These are phyloP conservation scores for Tupaia tana DNA, from an alignment of 2,113 vertebrate species.

Conservation along the genomic window DNA sequence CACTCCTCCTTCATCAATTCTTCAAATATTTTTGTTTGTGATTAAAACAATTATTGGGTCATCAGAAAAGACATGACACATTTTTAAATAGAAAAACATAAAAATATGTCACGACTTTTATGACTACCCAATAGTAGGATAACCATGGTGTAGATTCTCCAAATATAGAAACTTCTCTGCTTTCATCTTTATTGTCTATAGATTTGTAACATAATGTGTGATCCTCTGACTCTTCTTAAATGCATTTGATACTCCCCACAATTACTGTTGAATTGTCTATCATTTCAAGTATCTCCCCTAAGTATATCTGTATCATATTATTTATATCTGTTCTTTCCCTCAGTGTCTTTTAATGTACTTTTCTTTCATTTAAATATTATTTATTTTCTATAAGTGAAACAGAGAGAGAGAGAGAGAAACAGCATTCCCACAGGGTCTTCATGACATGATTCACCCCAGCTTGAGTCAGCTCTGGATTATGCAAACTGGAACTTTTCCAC, in stretches of 20 bases:
- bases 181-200: conserved; percentile 53
- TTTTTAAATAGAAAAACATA: no score
- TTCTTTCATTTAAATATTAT: no score
- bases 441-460: no score
- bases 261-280: conserved; percentile 31
- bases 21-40: neutral
- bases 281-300: neutral
- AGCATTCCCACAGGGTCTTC: no score
- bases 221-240: neutral
- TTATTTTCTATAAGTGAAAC: no score
- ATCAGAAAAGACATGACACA: no score
- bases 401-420: no score
- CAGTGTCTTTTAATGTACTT: neutral
- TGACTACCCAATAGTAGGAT: neutral
- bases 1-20: neutral
- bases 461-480: no score
- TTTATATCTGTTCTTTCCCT: neutral
- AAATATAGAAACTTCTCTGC: conserved; percentile 10
- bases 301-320: neutral
- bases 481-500: no score
- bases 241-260: neutral
- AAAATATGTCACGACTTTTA: no score
- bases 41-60: neutral
- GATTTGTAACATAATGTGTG: neutral
- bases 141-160: neutral